Base-by-base conservation (phyloP, 2,797 vertebrate genomes). In the Sebastiscus tertius region DNA sequence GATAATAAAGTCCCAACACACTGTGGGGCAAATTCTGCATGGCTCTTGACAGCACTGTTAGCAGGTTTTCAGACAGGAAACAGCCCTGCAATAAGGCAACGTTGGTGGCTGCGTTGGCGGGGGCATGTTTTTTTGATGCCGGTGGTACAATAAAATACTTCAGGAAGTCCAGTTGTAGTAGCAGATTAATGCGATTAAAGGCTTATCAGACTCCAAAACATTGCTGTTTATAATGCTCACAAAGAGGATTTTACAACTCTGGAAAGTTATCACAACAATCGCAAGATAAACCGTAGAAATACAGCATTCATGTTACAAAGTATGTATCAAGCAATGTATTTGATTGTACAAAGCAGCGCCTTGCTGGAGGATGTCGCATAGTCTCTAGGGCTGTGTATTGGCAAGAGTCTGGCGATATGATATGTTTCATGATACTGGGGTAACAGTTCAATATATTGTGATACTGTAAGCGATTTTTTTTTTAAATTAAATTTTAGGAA, bases 101-200 rank as follows among this genome's bases (percentile, higher is more conserved):
- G 1, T 18, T 0, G 16, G 26, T 1, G 70, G 6, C 8, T 54
- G 49, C 0, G 49, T n/a, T n/a, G 20, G 1, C 5, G 20, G n/a
- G 49, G 18, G 4, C 6, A 1, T 56, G 55, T 29, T 72, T 26
- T 60, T 42, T 27, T 9, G 10, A n/a, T 72, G 42, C 27, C 0
- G 12, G 14, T 34, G 5, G 54, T 9, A 73, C 27, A 29, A 24
- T 62, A 14, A 33, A 26, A 34, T 63, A 24, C 4, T 22, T 8
- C 5, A 10, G 27, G 31, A 49, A 18, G 18, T 49, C 46, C 46
- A 20, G 46, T 20, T 49, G 46, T 1, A 24, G 13, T 33, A 9
- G 26, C 5, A 39, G 31, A 55, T 14, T 9, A 24, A 16, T 68
- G 11, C 4, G 2, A 16, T 33, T 22, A 34, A 16, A 16, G n/a